phyloP scores from a whole-genome alignment of 2,113 vertebrate species.

The Oncorhynchus keta region DNA sequence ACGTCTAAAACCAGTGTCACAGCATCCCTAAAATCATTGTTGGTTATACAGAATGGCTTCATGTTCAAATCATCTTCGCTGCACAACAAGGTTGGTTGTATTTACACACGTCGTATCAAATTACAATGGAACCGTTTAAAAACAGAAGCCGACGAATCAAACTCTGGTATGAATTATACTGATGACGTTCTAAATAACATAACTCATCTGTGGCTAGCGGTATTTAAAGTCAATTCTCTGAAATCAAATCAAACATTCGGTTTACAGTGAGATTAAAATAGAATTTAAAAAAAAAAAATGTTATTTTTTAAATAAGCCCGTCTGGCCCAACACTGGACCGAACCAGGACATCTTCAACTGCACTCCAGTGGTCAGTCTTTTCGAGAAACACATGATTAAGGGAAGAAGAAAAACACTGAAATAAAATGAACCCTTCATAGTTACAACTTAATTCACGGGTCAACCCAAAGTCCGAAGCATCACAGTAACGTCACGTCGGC shows the following conservation, averaged over 20 bases:
- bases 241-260: conserved; percentile 5
- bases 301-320: no score
- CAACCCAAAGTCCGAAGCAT: neutral
- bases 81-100: neutral
- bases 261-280: neutral
- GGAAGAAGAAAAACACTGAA: neutral
- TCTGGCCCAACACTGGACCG: neutral
- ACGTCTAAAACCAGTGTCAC: neutral
- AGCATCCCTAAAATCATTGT: neutral
- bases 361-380: neutral
- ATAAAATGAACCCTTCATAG: conserved; percentile 22
- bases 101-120: no score
- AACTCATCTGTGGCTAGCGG: neutral
- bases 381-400: conserved; percentile 8
- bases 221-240: neutral
- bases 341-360: conserved; percentile 1
- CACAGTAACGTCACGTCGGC: conserved; percentile 25
- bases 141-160: no score
- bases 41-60: neutral
- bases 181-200: neutral
- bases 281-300: no score
- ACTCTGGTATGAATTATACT: neutral
- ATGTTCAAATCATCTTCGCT: neutral
- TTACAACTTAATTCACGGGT: neutral
- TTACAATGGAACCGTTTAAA: no score